These are phyloP conservation scores for Pseudorasbora parva DNA, from an alignment of 2,113 vertebrate species.

Conservation along the genomic window DNA sequence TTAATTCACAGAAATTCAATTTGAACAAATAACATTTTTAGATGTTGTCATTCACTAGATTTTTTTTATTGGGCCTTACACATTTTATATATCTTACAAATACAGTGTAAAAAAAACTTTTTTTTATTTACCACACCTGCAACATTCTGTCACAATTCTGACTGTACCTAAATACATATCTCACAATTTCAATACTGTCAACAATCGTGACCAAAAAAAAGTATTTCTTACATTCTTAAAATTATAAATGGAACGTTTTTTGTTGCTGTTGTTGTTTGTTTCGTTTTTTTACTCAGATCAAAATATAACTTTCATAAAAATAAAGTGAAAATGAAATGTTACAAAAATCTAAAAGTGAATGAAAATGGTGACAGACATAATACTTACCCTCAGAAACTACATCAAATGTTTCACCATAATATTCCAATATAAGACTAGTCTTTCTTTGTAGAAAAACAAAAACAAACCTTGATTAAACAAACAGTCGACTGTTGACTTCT, in stretches of 20 bases:
- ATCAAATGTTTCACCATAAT: background rate
- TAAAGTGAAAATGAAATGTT: background rate
- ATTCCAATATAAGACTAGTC: background rate
- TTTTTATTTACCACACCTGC: too few relatives aligned
- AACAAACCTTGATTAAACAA: background rate
- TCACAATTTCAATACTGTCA: background rate
- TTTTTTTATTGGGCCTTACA: too few relatives aligned
- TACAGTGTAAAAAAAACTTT: too few relatives aligned
- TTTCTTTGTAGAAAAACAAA: background rate
- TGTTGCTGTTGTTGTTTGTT: too few relatives aligned
- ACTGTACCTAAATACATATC: background rate
- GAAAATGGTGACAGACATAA: background rate
- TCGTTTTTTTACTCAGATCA: too few relatives aligned
- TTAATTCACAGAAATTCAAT: too few relatives aligned
- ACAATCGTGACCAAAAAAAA: background rate
- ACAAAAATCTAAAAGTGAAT: background rate
- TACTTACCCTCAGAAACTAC: background rate
- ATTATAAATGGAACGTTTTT: background rate
- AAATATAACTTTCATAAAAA: background rate
- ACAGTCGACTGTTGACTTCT: conserved; percentile 16
- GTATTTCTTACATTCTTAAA: background rate
- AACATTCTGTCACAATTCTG: too few relatives aligned
- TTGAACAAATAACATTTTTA: too few relatives aligned
- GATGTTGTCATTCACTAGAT: too few relatives aligned
- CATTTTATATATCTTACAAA: too few relatives aligned